Evolutionary conservation across 2,888 invertebrate species (phyloP).

Genomic region (Cabera pusaria): DNA sequence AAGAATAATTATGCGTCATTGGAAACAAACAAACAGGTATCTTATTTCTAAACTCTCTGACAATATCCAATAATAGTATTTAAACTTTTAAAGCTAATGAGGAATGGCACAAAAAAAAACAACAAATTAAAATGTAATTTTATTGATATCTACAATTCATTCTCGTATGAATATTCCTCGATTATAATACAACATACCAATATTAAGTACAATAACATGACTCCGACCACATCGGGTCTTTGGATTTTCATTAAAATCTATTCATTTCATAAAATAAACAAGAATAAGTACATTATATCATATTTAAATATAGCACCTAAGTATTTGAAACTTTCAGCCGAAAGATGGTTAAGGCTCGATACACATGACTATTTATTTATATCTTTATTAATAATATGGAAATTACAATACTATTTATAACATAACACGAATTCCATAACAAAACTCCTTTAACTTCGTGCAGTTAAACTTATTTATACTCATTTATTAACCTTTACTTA

Average conservation of each 20-base stretch:
- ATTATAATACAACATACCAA: slow-evolving; percentile 70
- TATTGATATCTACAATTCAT: slow-evolving; percentile 78
- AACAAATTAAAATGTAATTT: slow-evolving; percentile 70
- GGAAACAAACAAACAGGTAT: too few species aligned
- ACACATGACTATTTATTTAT: slow-evolving; percentile 16
- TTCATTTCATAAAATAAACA: slow-evolving; percentile 40
- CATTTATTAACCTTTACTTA: slow-evolving; percentile 24
- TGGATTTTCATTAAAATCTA: slow-evolving; percentile 49
- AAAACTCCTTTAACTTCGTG: slow-evolving; percentile 7
- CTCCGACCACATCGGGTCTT: slow-evolving; percentile 73
- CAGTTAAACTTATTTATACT: slow-evolving; percentile 4
- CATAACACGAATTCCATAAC: slow-evolving; percentile 73
- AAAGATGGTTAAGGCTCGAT: slow-evolving; percentile 45
- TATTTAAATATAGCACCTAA: slow-evolving; percentile 52
- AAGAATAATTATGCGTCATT: too few species aligned
- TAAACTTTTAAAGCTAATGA: too few species aligned
- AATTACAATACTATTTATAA: slow-evolving; percentile 70
- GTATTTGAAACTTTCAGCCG: slow-evolving; percentile 32
- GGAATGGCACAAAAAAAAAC: too few species aligned
- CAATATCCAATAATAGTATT: too few species aligned
- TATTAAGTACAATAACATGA: slow-evolving; percentile 72
- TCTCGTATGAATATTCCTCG: slow-evolving; percentile 58
- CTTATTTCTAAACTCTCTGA: too few species aligned
- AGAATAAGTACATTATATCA: slow-evolving; percentile 15
- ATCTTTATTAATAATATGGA: slow-evolving; percentile 42